Conservation (phyloP, 2,797 vertebrate genomes). For the Mionectes olivaceus region DNA sequence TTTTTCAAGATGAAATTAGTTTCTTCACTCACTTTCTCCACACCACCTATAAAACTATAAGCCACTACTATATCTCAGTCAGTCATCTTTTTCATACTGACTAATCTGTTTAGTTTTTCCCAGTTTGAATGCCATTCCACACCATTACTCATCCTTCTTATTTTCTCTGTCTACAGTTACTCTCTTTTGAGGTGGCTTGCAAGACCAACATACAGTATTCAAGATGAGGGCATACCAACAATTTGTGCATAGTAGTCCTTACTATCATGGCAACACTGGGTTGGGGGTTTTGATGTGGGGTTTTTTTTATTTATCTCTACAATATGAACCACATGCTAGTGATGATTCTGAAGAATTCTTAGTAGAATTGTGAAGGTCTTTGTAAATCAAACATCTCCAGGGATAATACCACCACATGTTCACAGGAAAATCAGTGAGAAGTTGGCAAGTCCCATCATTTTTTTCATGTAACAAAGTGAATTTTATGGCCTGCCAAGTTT, state of each 20-base stretch:
- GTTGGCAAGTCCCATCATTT: not conserved
- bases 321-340: fast-evolving
- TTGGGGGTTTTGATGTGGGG: not conserved
- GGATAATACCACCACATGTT: not conserved
- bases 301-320: not conserved
- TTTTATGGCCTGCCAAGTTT: not conserved
- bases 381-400: not conserved
- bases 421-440: not conserved
- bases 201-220: not conserved
- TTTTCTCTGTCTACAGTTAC: not conserved
- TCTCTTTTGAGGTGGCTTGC: not conserved
- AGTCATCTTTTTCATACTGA: not conserved
- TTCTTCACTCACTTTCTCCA: not conserved
- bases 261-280: not conserved
- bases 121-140: not conserved
- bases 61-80: not conserved
- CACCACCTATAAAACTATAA: not conserved
- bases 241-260: not conserved
- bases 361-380: not conserved
- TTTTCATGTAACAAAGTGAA: not conserved
- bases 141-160: not conserved
- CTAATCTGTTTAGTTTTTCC: not conserved
- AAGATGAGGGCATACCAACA: not conserved
- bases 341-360: not conserved
- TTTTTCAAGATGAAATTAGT: not conserved